Evolutionary conservation across 2,113 vertebrate genomes (phyloP).

Genomic region (Pseudonaja textilis): DNA sequence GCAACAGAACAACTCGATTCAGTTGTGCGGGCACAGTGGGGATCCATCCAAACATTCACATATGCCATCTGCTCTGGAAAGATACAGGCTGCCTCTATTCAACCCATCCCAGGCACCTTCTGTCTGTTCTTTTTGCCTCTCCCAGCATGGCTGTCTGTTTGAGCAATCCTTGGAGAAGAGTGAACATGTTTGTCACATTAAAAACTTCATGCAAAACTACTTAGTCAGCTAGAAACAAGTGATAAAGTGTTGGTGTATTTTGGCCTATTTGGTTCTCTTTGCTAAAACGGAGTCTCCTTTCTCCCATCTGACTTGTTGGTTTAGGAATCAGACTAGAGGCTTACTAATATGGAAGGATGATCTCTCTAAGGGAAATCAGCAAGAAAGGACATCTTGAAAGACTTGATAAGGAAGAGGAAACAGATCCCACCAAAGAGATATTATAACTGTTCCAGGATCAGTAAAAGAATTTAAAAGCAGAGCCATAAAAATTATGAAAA

Average conservation of each 20-base stretch:
- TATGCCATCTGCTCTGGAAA: neutral
- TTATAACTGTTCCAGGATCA: conserved; percentile 3
- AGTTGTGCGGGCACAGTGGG: neutral
- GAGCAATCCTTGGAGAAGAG: neutral
- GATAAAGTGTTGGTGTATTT: conserved; percentile 25
- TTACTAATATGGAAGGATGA: fast-evolving
- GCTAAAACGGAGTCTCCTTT: neutral
- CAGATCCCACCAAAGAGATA: neutral
- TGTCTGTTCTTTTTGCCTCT: conserved; percentile 12
- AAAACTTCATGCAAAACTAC: conserved; percentile 40
- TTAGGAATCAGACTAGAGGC: fast-evolving
- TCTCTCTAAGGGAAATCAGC: neutral
- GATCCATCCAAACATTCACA: conserved; percentile 7
- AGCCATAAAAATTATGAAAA: neutral
- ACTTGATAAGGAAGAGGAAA: fast-evolving
- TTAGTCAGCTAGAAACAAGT: conserved; percentile 31
- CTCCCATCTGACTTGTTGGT: neutral
- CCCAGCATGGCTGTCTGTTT: neutral
- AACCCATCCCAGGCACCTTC: neutral
- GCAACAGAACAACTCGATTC: conserved; percentile 1
- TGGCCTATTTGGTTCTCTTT: neutral
- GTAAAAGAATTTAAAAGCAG: neutral
- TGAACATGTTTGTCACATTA: neutral
- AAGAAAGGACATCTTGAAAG: neutral
- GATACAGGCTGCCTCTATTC: neutral